Evolutionary conservation across 2,113 vertebrate genomes (phyloP), one percentile per base, ranked within the genome.

Genomic region (Gallinago jamesoni): DNA sequence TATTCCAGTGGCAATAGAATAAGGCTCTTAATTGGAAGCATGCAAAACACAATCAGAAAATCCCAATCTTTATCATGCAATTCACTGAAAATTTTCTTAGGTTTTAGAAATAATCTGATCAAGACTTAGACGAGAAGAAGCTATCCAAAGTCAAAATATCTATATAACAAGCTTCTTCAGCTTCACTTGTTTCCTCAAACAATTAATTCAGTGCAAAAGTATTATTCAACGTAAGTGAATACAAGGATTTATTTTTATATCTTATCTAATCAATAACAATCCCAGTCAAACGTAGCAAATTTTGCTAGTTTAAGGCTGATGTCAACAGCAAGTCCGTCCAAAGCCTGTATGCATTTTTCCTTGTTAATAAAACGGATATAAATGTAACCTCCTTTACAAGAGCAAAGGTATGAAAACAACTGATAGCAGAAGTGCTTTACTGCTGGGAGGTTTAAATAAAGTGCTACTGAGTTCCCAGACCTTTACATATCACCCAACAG

Each of bases 41-140:
- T 53, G 28, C 10, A 93, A 87, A 60, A 17, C 5, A 1, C 56
- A 37, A 83, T 92, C 67, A 88, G 69, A 94, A 87, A 80, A 78
- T 43, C 30, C 15, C 27, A 41, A 37, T 73, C 37, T 90, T 95
- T 91, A 79, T 74, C 53, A 76, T 75, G 11, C 1, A 89, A 37
- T 78, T 81, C 85, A 72, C 27, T 93, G 57, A 83, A 78, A 87
- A 83, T 48, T 84, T 24, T 92, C 37, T 62, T 24, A 39, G 24
- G 48, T 72, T 91, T 93, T 72, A 95, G 48, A 93, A 92, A 90
- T 63, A 84, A 96, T 90, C 22, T 89, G 89, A 90, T 96, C 66
- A 78, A 93, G n/a, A 28, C 39, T 13, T 56, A 9, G 22, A 93
- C 94, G 23, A 86, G 48, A 90, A 84, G 33, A 93, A 90, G 19